Percentiles rank a stretch among this genome's conserved stretches.
phyloP scores from a whole-genome alignment of 2,113 vertebrate genomes.

The Xiphophorus maculatus region DNA sequence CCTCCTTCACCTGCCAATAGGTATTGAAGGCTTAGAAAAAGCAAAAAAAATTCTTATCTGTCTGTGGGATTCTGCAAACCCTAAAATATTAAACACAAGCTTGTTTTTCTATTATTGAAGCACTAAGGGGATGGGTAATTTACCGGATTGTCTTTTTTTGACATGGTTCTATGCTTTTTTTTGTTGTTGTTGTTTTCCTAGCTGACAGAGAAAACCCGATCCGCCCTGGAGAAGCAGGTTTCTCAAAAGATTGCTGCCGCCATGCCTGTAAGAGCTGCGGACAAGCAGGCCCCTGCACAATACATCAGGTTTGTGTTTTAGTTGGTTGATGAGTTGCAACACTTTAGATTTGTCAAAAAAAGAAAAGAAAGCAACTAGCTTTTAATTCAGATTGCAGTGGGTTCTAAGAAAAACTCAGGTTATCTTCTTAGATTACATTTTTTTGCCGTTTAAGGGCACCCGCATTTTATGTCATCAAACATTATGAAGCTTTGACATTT shows the following conservation, averaged over 20 bases:
- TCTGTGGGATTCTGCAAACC: no score
- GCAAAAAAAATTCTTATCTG: not conserved
- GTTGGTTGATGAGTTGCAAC: not conserved
- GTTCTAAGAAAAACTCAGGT: not conserved
- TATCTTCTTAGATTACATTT: not conserved
- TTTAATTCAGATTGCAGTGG: no score
- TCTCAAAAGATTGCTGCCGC: slow-evolving; percentile 98
- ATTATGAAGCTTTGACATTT: no score
- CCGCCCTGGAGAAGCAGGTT: slow-evolving; percentile 92
- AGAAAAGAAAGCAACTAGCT: not conserved
- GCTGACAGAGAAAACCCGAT: slow-evolving; percentile 96
- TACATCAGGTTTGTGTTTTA: slow-evolving; percentile 88
- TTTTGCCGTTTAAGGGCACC: not conserved
- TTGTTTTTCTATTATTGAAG: not conserved
- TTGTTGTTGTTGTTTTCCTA: slow-evolving; percentile 64
- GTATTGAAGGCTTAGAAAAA: not conserved
- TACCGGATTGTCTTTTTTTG: not conserved
- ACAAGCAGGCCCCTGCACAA: slow-evolving; percentile 96
- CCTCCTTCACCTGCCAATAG: not conserved
- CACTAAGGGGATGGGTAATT: not conserved
- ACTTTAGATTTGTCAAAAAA: not conserved
- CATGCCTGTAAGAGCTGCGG: slow-evolving; percentile 97
- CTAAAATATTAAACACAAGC: not conserved
- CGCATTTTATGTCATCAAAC: no score
- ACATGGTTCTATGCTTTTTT: slow-evolving; percentile 22